Evolutionary conservation across 2,797 vertebrate species (phyloP).

Genomic region (Chaetodon trifasciatus): DNA sequence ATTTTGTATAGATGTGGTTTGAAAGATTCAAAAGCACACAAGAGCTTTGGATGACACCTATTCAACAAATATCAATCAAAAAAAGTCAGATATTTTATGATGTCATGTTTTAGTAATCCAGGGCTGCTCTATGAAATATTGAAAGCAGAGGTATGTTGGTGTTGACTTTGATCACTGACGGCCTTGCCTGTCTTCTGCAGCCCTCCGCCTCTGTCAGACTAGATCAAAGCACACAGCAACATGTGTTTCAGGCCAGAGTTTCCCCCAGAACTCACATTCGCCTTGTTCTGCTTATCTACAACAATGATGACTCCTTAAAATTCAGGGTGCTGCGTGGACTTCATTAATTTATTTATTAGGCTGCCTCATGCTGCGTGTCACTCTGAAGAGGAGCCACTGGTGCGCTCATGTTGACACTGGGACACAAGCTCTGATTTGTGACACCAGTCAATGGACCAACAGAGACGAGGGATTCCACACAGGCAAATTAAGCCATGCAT

Average conservation of each 20-base stretch:
- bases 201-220: conserved; percentile 58
- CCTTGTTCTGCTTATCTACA: conserved; percentile 68
- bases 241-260: conserved; percentile 60
- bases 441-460: conserved; percentile 51
- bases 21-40: conserved; percentile 50
- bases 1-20: conserved; percentile 57
- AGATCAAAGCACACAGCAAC: conserved; percentile 80
- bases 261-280: conserved; percentile 46
- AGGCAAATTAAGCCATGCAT: conserved; percentile 72
- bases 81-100: conserved; percentile 60
- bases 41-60: conserved; percentile 50
- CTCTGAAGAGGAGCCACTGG: conserved; percentile 37
- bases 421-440: conserved; percentile 57
- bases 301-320: conserved; percentile 67
- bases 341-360: conserved; percentile 76
- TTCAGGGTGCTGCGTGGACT: conserved; percentile 41
- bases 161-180: conserved; percentile 83
- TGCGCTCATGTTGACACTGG: conserved; percentile 44
- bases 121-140: conserved; percentile 80
- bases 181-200: conserved; percentile 71
- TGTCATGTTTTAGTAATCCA: conserved; percentile 75
- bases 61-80: conserved; percentile 70
- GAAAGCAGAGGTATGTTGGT: conserved; percentile 80
- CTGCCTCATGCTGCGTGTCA: conserved; percentile 52
- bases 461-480: conserved; percentile 51